Evolutionary conservation across 2,888 invertebrate species (phyloP), one percentile per base, ranked within the genome.

Genomic region (Tanaodytes sp.): DNA sequence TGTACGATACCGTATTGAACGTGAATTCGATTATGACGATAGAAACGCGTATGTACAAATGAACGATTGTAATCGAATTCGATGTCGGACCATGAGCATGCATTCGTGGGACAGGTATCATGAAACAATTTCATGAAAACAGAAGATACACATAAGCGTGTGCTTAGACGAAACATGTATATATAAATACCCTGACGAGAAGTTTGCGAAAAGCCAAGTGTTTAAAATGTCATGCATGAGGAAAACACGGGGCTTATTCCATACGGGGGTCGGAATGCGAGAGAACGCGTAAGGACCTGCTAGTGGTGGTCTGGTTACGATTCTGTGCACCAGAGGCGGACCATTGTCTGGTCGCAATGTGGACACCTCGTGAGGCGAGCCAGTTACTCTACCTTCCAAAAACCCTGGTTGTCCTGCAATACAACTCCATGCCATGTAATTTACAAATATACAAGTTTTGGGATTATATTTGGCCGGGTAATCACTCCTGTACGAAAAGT

Each of bases 271-370:
- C 30, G 95, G 96, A 74, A 95, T 90, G 59, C 94, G 89, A 79
- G 95, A 95, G 88, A 95, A 96, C 59, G 95, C 95, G 84, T 94
- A 96, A 23, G 95, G 95, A 20, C 95, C 96, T 14, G 94, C 95
- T 76, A 92, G 86, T 11, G 95, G 94, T 11, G 94, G 92, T 73
- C 94, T 87, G 66, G 85, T 85, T 72, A 81, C 85, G 68, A 84
- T 77, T 80, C 82, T 84, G 80, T 84, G 84, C 75, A 79, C 85
- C 76, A 86, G 85, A 48, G 87, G 85, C 48, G 88, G 88, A 73
- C 88, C 88, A 74, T 86, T 84, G 79, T 87, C 87, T 66, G 87
- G 87, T 76, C 80, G 77, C 73, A 84, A 77, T 65, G 84, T 85
- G 61, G 84, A 81, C 33, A 74, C 76, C 64, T 79, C 81, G 61